Evolutionary conservation across 2,797 vertebrate species (phyloP).

Genomic region (Hoplostethus atlanticus): DNA sequence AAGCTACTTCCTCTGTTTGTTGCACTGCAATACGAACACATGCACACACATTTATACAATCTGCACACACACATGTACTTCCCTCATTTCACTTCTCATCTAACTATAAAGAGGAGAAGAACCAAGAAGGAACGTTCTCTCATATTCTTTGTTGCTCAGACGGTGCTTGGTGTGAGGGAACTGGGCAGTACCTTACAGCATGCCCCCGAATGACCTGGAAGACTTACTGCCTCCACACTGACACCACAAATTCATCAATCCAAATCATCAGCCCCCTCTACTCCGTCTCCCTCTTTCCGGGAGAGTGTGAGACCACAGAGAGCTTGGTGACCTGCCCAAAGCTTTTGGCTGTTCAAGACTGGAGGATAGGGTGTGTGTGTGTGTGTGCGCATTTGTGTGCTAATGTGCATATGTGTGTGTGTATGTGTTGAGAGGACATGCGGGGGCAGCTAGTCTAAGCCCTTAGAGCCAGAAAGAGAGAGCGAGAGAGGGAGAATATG

Average conservation of each 20-base stretch:
- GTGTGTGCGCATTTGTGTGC: conserved; percentile 20
- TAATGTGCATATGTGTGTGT: conserved; percentile 31
- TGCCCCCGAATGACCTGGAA: conserved; percentile 68
- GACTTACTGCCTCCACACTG: conserved; percentile 43
- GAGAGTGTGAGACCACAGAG: conserved; percentile 68
- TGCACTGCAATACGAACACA: neutral
- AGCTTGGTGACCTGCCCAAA: conserved; percentile 73
- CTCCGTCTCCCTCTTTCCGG: conserved; percentile 59
- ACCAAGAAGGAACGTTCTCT: neutral
- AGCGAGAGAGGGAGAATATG: conserved; percentile 29
- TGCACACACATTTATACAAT: conserved; percentile 5
- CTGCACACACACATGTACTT: conserved; percentile 12
- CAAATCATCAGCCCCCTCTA: conserved; percentile 60
- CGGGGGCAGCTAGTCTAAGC: conserved; percentile 69
- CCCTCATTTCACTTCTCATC: conserved; percentile 13
- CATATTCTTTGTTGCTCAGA: conserved; percentile 24
- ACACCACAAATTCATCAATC: conserved; percentile 39
- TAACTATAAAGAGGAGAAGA: conserved; percentile 25
- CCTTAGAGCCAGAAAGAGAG: conserved; percentile 53
- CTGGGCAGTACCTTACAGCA: conserved; percentile 40
- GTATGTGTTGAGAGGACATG: conserved; percentile 68
- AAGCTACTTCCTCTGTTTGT: conserved; percentile 57
- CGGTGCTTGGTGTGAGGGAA: conserved; percentile 16
- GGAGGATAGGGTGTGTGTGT: conserved; percentile 62
- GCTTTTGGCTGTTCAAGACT: conserved; percentile 63